Evolutionary conservation across 2,113 vertebrate species (phyloP), one percentile per base, ranked within the genome.

Genomic region (Menura novaehollandiae): DNA sequence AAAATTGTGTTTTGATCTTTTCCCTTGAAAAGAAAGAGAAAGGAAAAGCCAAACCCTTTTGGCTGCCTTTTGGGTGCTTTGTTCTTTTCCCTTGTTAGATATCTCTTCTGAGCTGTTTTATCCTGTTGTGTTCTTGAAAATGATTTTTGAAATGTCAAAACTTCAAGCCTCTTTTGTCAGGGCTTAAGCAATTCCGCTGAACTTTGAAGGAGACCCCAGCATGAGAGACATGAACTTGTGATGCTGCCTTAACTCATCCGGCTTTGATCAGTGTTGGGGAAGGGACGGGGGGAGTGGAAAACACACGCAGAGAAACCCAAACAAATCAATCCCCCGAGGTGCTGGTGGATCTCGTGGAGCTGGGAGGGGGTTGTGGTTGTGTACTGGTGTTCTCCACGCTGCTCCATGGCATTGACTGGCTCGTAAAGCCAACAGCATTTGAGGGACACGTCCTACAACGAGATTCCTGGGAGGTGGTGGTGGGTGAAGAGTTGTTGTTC

Each of bases 121-220:
- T 95, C 95, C 85, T 72, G 82, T 97, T 96, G 93, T 97, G 92
- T 92, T 97, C 93, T 84, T 67, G 68, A 93, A 95, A 95, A 95
- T 89, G 81, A 68, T 83, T 96, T 98, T 91, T 97, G 91, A 98
- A 97, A 95, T 94, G 88, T 97, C 82, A 95, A 68, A 90, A 96
- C 95, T 97, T 97, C 88, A 97, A 95, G 93, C 81, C 64, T 95
- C 80, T 95, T 97, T 98, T 96, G 91, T 96, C 76, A 72, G 88
- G 80, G 96, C 95, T 97, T 94, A 96, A 95, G 96, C 72, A 95
- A 60, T 82, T 85, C 90, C 84, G 55, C 75, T 95, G 95, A 91
- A 97, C 92, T 97, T 97, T 94, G 97, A 97, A 97, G 95, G 94
- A 95, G 89, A 95, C 88, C 93, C 69, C 69, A 66, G 92, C 82